phyloP scores from a whole-genome alignment of 2,797 vertebrate genomes.

The Telmatherina bonti region DNA sequence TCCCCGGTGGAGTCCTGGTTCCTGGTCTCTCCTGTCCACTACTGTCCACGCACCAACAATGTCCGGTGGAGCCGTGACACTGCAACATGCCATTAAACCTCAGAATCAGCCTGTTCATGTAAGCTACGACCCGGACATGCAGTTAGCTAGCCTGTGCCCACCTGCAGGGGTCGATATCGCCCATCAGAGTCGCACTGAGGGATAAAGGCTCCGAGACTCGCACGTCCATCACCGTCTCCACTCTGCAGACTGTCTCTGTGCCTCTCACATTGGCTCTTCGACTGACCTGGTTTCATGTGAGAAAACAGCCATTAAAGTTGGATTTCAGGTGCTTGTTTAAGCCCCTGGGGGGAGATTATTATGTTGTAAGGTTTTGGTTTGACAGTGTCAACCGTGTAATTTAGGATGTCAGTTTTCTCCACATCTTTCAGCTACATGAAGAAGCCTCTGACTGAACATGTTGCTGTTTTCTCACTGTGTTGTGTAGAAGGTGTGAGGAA shows the following conservation, averaged over 20 bases:
- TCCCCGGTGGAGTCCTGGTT: slow-evolving; percentile 82
- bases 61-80: slow-evolving; percentile 85
- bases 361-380: too few relatives aligned
- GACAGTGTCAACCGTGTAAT: too few relatives aligned
- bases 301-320: not conserved
- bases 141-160: not conserved
- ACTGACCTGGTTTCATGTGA: slow-evolving; percentile 50
- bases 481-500: too few relatives aligned
- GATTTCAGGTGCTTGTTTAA: too few relatives aligned
- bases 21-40: slow-evolving; percentile 81
- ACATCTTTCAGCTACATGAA: too few relatives aligned
- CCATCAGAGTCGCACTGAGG: slow-evolving; percentile 84
- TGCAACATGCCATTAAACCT: slow-evolving; percentile 71
- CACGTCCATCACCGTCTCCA: slow-evolving; percentile 9
- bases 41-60: slow-evolving; percentile 90
- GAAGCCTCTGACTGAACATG: too few relatives aligned
- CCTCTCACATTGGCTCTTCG: slow-evolving; percentile 79
- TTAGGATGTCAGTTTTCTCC: too few relatives aligned
- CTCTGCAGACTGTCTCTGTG: slow-evolving; percentile 78
- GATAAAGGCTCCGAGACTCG: slow-evolving; percentile 64
- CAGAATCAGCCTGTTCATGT: not conserved
- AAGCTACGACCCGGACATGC: too few relatives aligned
- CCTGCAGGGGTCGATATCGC: slow-evolving; percentile 80
- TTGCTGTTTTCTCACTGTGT: too few relatives aligned
- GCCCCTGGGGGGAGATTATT: too few relatives aligned